These are phyloP conservation scores for Theretra japonica DNA, from an alignment of 2,888 invertebrate species.

Conservation along the genomic window DNA sequence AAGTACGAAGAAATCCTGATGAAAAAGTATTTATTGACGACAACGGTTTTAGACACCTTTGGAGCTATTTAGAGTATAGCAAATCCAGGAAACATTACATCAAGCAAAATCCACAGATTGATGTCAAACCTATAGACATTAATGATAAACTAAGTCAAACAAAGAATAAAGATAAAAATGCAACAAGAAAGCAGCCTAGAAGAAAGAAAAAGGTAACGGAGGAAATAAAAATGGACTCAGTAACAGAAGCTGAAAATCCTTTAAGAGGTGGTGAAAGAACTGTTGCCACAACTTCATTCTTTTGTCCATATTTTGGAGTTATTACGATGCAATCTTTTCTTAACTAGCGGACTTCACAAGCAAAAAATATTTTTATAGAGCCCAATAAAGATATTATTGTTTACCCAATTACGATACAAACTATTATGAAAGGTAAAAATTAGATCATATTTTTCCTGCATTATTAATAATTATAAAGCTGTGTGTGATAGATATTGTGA, in stretches of 20 bases:
- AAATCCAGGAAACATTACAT: slow-evolving; percentile 21
- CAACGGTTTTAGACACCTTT: slow-evolving; percentile 67
- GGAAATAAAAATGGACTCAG: background rate
- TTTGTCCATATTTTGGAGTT: slow-evolving; percentile 70
- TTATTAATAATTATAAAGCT: too few species aligned
- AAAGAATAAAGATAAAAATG: background rate
- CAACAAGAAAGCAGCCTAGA: slow-evolving; percentile 27
- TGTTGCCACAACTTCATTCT: slow-evolving; percentile 59
- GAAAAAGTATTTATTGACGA: slow-evolving; percentile 60
- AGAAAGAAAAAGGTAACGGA: slow-evolving; percentile 27
- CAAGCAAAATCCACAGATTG: slow-evolving; percentile 11
- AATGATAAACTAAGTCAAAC: background rate
- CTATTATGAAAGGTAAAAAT: too few species aligned
- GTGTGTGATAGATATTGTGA: too few species aligned
- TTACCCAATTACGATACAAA: too few species aligned
- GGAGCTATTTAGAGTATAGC: slow-evolving; percentile 54
- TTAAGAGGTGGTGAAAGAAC: slow-evolving; percentile 36
- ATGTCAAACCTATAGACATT: background rate
- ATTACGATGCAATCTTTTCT: slow-evolving; percentile 59
- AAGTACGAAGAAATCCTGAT: slow-evolving; percentile 40
- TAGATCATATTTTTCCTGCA: too few species aligned
- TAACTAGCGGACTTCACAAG: slow-evolving; percentile 39
- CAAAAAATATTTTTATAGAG: background rate
- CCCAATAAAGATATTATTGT: too few species aligned
- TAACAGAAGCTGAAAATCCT: slow-evolving; percentile 36